A percentile compares a stretch with the other conserved stretches of the same genome.
These are phyloP conservation scores for Sphaerophoria rueppellii DNA, from an alignment of 2,888 invertebrate genomes.

Conservation along the genomic window DNA sequence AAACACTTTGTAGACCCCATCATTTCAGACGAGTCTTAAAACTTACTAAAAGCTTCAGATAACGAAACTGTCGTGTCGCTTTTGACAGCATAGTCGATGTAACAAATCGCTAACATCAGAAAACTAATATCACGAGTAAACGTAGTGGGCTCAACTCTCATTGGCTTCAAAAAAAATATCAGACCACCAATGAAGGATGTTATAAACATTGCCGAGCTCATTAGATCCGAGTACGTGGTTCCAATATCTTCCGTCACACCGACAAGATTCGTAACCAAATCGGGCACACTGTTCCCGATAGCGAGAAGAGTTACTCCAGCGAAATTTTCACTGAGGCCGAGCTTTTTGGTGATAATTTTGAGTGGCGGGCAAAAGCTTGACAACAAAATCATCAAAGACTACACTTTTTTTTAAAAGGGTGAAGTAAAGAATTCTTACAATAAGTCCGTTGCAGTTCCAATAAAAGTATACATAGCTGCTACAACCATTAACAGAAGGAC, in stretches of 20 bases:
- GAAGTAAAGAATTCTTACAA: slow-evolving; percentile 82
- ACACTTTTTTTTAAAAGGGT: neutral
- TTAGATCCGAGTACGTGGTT: slow-evolving; percentile 81
- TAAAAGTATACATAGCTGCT: slow-evolving; percentile 83
- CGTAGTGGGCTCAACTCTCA: slow-evolving; percentile 77
- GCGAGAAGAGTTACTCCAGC: slow-evolving; percentile 88
- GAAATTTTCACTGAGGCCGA: slow-evolving; percentile 83
- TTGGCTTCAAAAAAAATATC: slow-evolving; percentile 83
- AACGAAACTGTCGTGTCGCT: slow-evolving; percentile 71
- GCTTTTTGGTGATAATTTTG: slow-evolving; percentile 82
- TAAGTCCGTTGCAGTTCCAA: slow-evolving; percentile 84
- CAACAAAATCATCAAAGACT: neutral
- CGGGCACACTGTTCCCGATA: slow-evolving; percentile 88
- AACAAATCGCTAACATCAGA: slow-evolving; percentile 74
- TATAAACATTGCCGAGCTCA: slow-evolving; percentile 85
- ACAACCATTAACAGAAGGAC: slow-evolving; percentile 65
- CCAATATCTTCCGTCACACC: slow-evolving; percentile 80
- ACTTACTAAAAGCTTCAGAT: slow-evolving; percentile 71
- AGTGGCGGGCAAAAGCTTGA: slow-evolving; percentile 84
- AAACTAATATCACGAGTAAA: slow-evolving; percentile 76
- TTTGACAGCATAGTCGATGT: slow-evolving; percentile 74
- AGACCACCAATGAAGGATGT: slow-evolving; percentile 85
- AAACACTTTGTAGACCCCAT: neutral
- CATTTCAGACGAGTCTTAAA: neutral
- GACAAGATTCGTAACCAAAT: slow-evolving; percentile 86